Conservation (phyloP, 2,888 invertebrate genomes). For the Caenorhabditis angaria region DNA sequence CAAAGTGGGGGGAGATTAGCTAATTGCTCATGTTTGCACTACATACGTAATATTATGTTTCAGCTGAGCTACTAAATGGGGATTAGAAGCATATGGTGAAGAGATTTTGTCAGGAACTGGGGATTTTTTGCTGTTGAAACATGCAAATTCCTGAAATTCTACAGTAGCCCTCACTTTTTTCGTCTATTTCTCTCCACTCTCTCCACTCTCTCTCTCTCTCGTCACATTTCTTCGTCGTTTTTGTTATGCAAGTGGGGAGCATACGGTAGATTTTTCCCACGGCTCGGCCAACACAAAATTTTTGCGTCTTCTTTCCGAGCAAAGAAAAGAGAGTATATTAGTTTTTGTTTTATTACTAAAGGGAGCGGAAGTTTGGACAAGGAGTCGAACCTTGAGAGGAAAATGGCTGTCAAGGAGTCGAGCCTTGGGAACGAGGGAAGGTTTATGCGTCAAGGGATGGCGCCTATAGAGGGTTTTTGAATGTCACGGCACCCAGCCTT, state of each 20-base stretch:
- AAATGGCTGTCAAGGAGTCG: too few species aligned
- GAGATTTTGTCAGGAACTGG: not conserved
- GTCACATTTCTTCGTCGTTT: not conserved
- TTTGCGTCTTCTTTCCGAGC: not conserved
- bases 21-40: slow-evolving; percentile 5
- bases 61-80: not conserved
- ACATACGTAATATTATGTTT: not conserved
- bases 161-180: not conserved
- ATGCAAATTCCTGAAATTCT: not conserved
- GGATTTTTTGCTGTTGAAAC: not conserved
- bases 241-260: not conserved
- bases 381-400: not conserved
- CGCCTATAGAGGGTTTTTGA: too few species aligned
- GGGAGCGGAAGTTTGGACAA: not conserved
- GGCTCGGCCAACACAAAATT: slow-evolving; percentile 1
- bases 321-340: not conserved
- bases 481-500: too few species aligned
- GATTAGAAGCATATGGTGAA: not conserved
- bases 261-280: slow-evolving; percentile 14
- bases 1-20: not conserved
- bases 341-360: not conserved
- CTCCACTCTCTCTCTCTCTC: not conserved
- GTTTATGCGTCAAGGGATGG: too few species aligned
- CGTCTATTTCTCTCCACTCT: not conserved
- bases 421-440: too few species aligned